Evolutionary conservation across 1,140 invertebrate species (phyloP).

Genomic region (Drosophila grimshawi): DNA sequence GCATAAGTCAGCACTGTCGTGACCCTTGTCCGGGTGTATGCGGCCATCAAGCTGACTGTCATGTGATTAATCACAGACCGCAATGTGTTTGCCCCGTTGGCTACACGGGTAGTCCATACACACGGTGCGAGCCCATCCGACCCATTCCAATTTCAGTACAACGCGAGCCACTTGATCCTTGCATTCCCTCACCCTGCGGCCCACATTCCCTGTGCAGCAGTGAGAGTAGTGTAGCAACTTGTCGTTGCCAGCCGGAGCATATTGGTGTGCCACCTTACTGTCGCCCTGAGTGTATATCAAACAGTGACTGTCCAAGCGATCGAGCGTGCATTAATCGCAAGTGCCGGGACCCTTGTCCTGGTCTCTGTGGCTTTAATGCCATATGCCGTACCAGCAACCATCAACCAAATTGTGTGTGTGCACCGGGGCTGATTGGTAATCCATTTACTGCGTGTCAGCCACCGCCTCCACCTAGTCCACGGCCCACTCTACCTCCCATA

Average conservation of each 20-base stretch:
- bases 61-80: constrained; percentile 92
- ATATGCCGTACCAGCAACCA: constrained; percentile 88
- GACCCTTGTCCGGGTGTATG: constrained; percentile 87
- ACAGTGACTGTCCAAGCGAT: constrained; percentile 89
- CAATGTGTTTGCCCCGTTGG: constrained; percentile 90
- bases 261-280: constrained; percentile 89
- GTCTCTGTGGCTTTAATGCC: constrained; percentile 88
- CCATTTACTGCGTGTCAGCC: constrained; percentile 86
- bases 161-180: constrained; percentile 90
- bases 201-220: constrained; percentile 89
- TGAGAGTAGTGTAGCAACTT: constrained; percentile 88
- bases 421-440: constrained; percentile 89
- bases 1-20: constrained; percentile 86
- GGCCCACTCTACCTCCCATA: constrained; percentile 66
- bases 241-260: constrained; percentile 89
- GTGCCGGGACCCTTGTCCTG: constrained; percentile 87
- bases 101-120: constrained; percentile 90
- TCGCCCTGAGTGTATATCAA: constrained; percentile 88
- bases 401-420: constrained; percentile 88
- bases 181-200: constrained; percentile 90
- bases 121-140: constrained; percentile 88
- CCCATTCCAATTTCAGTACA: constrained; percentile 88
- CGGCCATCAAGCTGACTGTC: constrained; percentile 90
- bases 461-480: constrained; percentile 85
- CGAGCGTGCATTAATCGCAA: constrained; percentile 89